These are phyloP conservation scores for Zaprionus gabonicus DNA, from an alignment of 1,140 invertebrate species.

Conservation along the genomic window DNA sequence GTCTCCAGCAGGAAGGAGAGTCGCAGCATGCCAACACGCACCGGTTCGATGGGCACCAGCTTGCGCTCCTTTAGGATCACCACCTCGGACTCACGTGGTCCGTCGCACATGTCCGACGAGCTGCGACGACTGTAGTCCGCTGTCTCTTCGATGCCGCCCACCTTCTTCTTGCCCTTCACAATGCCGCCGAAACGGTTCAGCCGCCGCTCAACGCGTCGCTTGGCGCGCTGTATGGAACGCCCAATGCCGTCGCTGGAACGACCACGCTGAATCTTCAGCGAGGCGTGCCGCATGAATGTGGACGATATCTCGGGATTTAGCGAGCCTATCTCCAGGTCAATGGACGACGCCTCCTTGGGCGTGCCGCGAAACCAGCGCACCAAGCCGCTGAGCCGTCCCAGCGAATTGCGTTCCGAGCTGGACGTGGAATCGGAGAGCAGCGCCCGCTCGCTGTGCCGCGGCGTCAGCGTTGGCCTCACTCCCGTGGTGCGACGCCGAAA, in stretches of 20 bases:
- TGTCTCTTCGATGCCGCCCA: slow-evolving; percentile 93
- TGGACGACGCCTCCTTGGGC: slow-evolving; percentile 84
- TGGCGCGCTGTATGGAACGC: slow-evolving; percentile 90
- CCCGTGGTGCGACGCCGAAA: slow-evolving; percentile 88
- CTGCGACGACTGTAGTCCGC: slow-evolving; percentile 93
- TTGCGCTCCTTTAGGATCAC: slow-evolving; percentile 94
- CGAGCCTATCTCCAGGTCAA: slow-evolving; percentile 85
- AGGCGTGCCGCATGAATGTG: slow-evolving; percentile 84
- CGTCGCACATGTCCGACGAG: slow-evolving; percentile 92
- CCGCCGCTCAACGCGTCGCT: slow-evolving; percentile 93
- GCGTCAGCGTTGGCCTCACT: slow-evolving; percentile 89
- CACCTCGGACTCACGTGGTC: slow-evolving; percentile 92
- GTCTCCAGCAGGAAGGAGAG: slow-evolving; percentile 97
- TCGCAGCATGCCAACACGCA: slow-evolving; percentile 92
- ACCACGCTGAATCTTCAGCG: slow-evolving; percentile 84
- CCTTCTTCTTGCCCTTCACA: slow-evolving; percentile 93
- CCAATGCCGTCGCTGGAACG: slow-evolving; percentile 85
- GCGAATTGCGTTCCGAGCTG: slow-evolving; percentile 84
- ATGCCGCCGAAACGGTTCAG: slow-evolving; percentile 88
- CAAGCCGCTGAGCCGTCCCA: slow-evolving; percentile 87
- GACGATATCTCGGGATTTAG: slow-evolving; percentile 85
- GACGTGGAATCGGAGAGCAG: slow-evolving; percentile 85
- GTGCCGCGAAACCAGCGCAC: slow-evolving; percentile 89
- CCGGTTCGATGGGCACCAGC: slow-evolving; percentile 89
- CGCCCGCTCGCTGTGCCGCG: slow-evolving; percentile 91